phyloP scores from a whole-genome alignment of 2,113 vertebrate species.

The Gymnogyps californianus region DNA sequence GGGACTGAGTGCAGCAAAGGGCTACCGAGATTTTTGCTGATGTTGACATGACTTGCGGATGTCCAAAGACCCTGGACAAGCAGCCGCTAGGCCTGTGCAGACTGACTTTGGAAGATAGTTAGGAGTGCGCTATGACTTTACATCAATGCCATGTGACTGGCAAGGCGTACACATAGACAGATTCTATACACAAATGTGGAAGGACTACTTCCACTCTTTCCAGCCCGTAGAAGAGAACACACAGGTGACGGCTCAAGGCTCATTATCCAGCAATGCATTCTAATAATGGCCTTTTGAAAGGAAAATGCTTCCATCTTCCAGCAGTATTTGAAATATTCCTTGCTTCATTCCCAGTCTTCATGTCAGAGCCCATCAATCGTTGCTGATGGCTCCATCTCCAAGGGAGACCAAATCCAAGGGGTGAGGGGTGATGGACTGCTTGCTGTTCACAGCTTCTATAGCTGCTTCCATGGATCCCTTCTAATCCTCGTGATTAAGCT shows the following conservation, averaged over 20 bases:
- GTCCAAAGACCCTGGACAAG: background rate
- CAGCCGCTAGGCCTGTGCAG: background rate
- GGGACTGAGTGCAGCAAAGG: background rate
- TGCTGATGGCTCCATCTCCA: background rate
- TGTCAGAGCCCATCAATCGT: accelerated
- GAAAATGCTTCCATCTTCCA: background rate
- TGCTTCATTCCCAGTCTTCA: background rate
- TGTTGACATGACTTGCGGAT: background rate
- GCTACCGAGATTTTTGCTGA: background rate
- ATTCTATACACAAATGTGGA: background rate
- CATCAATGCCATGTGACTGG: background rate
- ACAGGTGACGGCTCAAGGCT: background rate
- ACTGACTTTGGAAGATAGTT: background rate
- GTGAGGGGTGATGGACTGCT: background rate
- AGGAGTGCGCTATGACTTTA: accelerated
- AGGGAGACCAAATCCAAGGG: background rate
- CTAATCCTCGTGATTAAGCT: background rate
- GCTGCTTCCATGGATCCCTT: background rate
- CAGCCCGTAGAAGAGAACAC: background rate
- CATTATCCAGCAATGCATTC: background rate
- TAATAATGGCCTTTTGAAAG: background rate
- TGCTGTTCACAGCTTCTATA: background rate
- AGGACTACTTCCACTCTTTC: background rate
- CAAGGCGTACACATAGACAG: background rate
- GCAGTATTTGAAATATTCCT: background rate